Base-by-base conservation (phyloP, 2,797 vertebrate species). In the Leptatherina wallacei region DNA sequence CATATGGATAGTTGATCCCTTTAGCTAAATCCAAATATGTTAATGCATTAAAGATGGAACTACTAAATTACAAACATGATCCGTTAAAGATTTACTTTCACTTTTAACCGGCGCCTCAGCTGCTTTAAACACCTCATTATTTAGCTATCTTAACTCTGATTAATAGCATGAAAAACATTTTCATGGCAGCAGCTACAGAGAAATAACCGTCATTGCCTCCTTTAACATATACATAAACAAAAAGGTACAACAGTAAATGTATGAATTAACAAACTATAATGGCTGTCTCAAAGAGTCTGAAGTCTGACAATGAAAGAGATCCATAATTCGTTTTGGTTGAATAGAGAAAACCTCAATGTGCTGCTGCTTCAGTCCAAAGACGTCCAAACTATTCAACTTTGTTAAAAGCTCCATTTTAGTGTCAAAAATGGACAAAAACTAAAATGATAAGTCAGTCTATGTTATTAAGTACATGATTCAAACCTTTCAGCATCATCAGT, bases 21-120 rank as follows among this genome's bases (percentile, higher is more conserved):
- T 78, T 65, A 81, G 71, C 77, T 88, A 85, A 78, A 88, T 86
- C 80, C 82, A 68, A 52, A 59, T 78, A 88, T 83, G 83, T 85
- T 85, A 91, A 84, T 86, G 78, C 79, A 83, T 87, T 81, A 77
- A 75, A 88, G 71, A 85, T 84, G 80, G 73, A 80, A 80, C 59
- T 61, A 61, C 57, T 80, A 68, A 82, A 84, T 76, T 63, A 70
- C 61, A 32, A 85, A 68, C 74, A 73, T 65, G 74, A 52, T 66
- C 38, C 14, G 12, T 10, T 54, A 51, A 77, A 81, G 65, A 75
- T 82, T 78, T 75, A 40, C 55, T 80, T 81, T 60, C 47, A 77
- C 66, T 77, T 58, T 58, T 5, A 81, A 73, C 2, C 5, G 63
- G 65, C 71, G 57, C 64, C 42, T 49, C 30, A 20, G 65, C 35